Percentiles rank a stretch among this genome's conserved stretches.
Evolutionary conservation across 2,113 vertebrate genomes (phyloP).

Genomic region (Corythaeola cristata): DNA sequence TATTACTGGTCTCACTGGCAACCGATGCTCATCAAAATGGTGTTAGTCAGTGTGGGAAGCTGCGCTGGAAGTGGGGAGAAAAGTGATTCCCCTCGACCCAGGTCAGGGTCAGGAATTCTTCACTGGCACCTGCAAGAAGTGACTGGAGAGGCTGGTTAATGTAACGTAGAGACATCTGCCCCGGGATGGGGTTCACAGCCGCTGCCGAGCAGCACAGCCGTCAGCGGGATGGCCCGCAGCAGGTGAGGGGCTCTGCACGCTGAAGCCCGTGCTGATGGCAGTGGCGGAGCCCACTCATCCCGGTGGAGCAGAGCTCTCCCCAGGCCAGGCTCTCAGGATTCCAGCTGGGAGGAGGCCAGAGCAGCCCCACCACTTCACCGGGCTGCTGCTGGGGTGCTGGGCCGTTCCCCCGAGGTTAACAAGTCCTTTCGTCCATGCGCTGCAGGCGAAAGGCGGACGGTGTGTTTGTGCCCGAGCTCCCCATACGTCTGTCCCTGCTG

Average conservation of each 20-base stretch:
- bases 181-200: neutral
- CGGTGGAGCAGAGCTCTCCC: neutral
- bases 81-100: neutral
- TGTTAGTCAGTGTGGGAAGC: neutral
- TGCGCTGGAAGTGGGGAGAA: neutral
- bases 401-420: neutral
- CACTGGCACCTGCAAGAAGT: neutral
- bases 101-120: neutral
- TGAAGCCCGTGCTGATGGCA: neutral
- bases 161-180: neutral
- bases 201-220: rapidly evolving
- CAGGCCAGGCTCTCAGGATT: neutral
- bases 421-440: neutral
- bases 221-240: neutral
- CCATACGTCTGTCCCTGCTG: neutral
- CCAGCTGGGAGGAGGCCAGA: neutral
- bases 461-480: neutral
- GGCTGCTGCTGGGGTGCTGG: neutral
- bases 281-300: neutral
- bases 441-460: neutral
- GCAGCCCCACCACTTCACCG: neutral
- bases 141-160: neutral
- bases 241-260: rapidly evolving
- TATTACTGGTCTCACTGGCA: neutral
- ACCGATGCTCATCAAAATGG: rapidly evolving